phyloP scores from a whole-genome alignment of 2,797 vertebrate genomes.

The Decapterus maruadsi region DNA sequence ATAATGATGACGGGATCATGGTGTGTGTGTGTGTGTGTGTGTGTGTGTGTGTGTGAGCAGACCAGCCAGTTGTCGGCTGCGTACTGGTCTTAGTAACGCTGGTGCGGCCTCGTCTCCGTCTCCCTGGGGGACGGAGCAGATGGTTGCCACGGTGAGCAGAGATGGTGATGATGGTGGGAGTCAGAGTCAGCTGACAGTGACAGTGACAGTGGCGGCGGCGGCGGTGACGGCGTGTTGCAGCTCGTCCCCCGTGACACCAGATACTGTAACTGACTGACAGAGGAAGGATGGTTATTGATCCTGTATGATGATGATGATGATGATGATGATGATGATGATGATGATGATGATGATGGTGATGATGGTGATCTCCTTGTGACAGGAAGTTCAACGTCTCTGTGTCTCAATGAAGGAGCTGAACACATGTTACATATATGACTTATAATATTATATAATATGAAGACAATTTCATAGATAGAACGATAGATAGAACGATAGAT shows the following conservation, averaged over 20 bases:
- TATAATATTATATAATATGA: too few species aligned
- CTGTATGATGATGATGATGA: too few species aligned
- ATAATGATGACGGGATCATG: slow-evolving; percentile 50
- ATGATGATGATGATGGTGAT: neutral
- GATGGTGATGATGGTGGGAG: neutral
- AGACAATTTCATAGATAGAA: too few species aligned
- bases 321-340: too few species aligned
- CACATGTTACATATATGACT: too few species aligned
- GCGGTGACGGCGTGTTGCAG: slow-evolving; percentile 14
- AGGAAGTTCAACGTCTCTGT: slow-evolving; percentile 45
- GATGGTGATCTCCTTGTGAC: slow-evolving; percentile 54
- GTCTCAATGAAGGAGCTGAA: slow-evolving; percentile 42
- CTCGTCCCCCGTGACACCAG: slow-evolving; percentile 44
- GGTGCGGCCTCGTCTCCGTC: slow-evolving; percentile 36
- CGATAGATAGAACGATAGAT: too few species aligned
- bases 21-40: neutral
- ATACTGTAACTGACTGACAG: slow-evolving; percentile 28
- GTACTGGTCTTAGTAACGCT: slow-evolving; percentile 32
- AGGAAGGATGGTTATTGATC: too few species aligned
- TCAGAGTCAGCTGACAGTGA: slow-evolving; percentile 63
- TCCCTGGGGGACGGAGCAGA: slow-evolving; percentile 68
- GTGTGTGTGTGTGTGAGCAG: neutral
- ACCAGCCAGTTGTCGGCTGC: slow-evolving; percentile 51
- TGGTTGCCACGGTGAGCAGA: slow-evolving; percentile 59
- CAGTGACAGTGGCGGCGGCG: too few species aligned